Base-by-base conservation (phyloP, 2,888 invertebrate species). In the Hyposoter didymator region DNA sequence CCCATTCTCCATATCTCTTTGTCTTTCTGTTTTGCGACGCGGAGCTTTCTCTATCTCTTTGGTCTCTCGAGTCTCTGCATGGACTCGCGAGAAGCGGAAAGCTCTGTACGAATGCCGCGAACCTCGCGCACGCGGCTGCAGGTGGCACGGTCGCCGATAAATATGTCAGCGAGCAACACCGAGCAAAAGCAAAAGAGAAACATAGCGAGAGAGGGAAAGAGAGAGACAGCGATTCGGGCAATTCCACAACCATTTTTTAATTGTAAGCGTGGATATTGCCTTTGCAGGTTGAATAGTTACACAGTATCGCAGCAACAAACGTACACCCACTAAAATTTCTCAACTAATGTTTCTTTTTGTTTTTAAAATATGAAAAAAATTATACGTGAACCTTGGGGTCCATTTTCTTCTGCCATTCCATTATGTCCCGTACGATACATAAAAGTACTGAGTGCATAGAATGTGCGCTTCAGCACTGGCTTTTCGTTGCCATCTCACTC, bases 101-200 rank as follows among this genome's bases (percentile, higher is more conserved):
- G 59, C 90, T 90, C 91, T 90, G 91, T 92, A 89, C 90, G 91
- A 89, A 91, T 91, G 91, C 91, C 91, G 92, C 92, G 89, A 45
- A 59, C 79, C 83, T 78, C 82, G 84, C 84, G 87, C 85, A 82
- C 87, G 82, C 84, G 83, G 91, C 92, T 91, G 92, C 93, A 93
- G 93, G 93, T 92, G 93, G 92, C 91, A 91, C 90, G 91, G 87
- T 88, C 90, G 90, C 92, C 93, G 93, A 93, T 94, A 94, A 94
- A 94, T 93, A 94, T 94, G 94, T 94, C 94, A 94, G 91, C 91
- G 90, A 90, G 90, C 91, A 93, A 94, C 93, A 93, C 93, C 93
- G 43, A 66, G 52, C 35, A 52, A 67, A 55, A 74, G 90, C 90
- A 87, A 88, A 89, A 89, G 81, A 84, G 59, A 78, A 59, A 69